These are phyloP conservation scores for Cylas formicarius DNA, from an alignment of 1,140 invertebrate species.

Conservation along the genomic window DNA sequence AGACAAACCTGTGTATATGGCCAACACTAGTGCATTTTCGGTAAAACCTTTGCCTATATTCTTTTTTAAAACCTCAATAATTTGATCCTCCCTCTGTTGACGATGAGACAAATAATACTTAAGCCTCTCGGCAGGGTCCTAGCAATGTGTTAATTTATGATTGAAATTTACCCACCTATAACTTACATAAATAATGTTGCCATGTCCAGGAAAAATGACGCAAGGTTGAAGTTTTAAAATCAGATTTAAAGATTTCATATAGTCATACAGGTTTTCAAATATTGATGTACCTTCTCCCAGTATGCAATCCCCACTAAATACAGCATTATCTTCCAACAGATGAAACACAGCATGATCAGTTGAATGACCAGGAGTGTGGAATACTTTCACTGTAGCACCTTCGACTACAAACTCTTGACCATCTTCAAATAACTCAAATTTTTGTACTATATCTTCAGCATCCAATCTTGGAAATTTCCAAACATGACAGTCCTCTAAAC, in stretches of 20 bases:
- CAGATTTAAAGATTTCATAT: slow-evolving; percentile 80
- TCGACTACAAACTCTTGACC: slow-evolving; percentile 72
- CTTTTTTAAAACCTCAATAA: slow-evolving; percentile 60
- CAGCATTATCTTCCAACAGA: slow-evolving; percentile 73
- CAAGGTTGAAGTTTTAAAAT: slow-evolving; percentile 68
- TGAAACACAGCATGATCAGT: slow-evolving; percentile 83
- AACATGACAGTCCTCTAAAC: slow-evolving; percentile 52
- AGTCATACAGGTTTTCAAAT: slow-evolving; percentile 82
- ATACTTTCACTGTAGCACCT: slow-evolving; percentile 75
- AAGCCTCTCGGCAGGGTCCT: slow-evolving; percentile 64
- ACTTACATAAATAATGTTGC: slow-evolving; percentile 70
- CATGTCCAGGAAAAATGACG: slow-evolving; percentile 90
- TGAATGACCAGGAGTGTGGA: slow-evolving; percentile 92
- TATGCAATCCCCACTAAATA: slow-evolving; percentile 94
- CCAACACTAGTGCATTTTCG: slow-evolving; percentile 72
- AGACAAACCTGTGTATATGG: slow-evolving; percentile 72
- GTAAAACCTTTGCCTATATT: slow-evolving; percentile 47
- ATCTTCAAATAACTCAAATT: slow-evolving; percentile 51
- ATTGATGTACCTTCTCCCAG: slow-evolving; percentile 90
- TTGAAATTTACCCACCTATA: no score
- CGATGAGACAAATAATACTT: slow-evolving; percentile 84
- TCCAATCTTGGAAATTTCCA: slow-evolving; percentile 72
- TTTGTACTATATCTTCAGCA: slow-evolving; percentile 45
- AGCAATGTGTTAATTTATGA: slow-evolving; percentile 4
- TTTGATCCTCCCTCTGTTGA: slow-evolving; percentile 76